Evolutionary conservation across 2,888 invertebrate species (phyloP).

Genomic region (Pomacea canaliculata): DNA sequence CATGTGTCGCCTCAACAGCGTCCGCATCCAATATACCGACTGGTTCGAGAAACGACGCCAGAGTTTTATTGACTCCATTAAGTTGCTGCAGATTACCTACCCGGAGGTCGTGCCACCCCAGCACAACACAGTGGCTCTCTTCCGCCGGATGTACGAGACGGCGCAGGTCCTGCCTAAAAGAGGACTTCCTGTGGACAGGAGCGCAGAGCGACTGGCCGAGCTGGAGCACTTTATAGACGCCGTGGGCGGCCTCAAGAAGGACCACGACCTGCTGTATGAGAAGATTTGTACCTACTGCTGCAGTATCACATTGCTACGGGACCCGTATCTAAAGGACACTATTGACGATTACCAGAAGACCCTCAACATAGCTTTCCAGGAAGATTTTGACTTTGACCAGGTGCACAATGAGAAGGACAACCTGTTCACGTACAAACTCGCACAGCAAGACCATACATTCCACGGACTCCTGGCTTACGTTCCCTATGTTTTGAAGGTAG

Average conservation of each 20-base stretch:
- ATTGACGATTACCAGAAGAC: conserved; percentile 53
- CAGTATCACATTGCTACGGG: conserved; percentile 51
- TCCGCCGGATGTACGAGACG: conserved; percentile 40
- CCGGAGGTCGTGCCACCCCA: conserved; percentile 36
- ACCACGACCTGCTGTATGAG: conserved; percentile 49
- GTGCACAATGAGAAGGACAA: conserved; percentile 58
- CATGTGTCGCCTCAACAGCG: conserved; percentile 51
- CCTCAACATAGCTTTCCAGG: conserved; percentile 43
- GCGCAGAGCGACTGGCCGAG: conserved; percentile 49
- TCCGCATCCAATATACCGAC: conserved; percentile 58
- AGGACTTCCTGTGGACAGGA: conserved; percentile 45
- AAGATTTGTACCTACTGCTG: conserved; percentile 51
- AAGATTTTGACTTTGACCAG: conserved; percentile 55
- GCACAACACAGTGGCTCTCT: conserved; percentile 21
- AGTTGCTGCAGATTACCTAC: conserved; percentile 47
- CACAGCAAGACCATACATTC: conserved; percentile 49
- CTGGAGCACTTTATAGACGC: conserved; percentile 55
- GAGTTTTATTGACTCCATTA: conserved; percentile 56
- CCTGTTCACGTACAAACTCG: conserved; percentile 61
- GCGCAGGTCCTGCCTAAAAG: conserved; percentile 47
- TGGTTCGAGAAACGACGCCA: conserved; percentile 58
- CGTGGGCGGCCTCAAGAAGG: conserved; percentile 47
- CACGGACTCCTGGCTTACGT: conserved; percentile 59
- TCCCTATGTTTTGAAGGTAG: conserved; percentile 54
- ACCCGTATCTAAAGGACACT: conserved; percentile 52